phyloP scores from a whole-genome alignment of 2,888 invertebrate genomes.

The Bembecia ichneumoniformis region DNA sequence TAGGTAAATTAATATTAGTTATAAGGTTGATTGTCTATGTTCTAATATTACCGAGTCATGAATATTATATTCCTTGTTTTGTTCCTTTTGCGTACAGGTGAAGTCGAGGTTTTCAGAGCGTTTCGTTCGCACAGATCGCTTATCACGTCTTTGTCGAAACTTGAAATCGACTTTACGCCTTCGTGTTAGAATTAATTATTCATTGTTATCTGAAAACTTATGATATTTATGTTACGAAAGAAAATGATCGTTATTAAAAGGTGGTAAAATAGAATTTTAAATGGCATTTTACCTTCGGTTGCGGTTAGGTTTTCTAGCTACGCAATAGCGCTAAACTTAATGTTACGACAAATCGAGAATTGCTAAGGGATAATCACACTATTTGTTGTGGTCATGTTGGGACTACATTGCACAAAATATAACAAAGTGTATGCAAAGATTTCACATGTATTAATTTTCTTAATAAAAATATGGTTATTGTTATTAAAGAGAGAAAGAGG shows the following conservation, averaged over 20 bases:
- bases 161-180: slow-evolving; percentile 14
- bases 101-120: slow-evolving; percentile 39
- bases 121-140: slow-evolving; percentile 39
- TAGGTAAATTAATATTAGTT: no score
- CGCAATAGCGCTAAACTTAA: slow-evolving; percentile 20
- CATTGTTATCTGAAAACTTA: neutral
- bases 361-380: neutral
- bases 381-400: neutral
- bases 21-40: no score
- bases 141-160: slow-evolving; percentile 14
- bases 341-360: slow-evolving; percentile 1
- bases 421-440: no score
- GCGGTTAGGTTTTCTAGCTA: slow-evolving; percentile 39
- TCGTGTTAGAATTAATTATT: slow-evolving; percentile 2
- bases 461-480: no score
- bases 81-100: slow-evolving; percentile 16
- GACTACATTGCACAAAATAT: no score
- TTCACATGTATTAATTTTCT: no score
- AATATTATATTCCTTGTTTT: slow-evolving; percentile 15
- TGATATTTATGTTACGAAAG: neutral
- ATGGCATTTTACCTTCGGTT: slow-evolving; percentile 6
- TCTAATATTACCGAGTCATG: neutral
- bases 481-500: no score
- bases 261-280: neutral
- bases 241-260: neutral